These are phyloP conservation scores for Stenodema calcarata DNA, from an alignment of 2,888 invertebrate genomes.

Conservation along the genomic window DNA sequence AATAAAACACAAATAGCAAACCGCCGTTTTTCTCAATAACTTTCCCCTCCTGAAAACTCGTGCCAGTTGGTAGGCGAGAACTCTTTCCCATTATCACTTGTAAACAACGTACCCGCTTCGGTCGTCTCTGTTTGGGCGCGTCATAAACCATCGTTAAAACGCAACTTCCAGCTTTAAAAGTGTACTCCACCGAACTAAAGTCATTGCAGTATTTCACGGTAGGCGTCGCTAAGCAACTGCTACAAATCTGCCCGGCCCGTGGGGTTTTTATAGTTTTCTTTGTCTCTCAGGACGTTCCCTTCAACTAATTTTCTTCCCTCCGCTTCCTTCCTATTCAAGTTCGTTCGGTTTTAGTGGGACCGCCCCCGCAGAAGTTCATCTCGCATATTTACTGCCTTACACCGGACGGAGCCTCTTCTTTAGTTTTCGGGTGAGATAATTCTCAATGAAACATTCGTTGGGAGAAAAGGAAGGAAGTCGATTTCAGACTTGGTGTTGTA, in stretches of 20 bases:
- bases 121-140: background rate
- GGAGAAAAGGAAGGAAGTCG: background rate
- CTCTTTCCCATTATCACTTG: background rate
- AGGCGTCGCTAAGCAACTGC: constrained; percentile 2
- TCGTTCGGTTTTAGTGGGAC: background rate
- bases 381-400: background rate
- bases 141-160: constrained; percentile 10
- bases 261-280: constrained; percentile 5
- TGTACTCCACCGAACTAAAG: background rate
- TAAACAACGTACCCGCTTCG: background rate
- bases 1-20: too few species aligned
- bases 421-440: background rate
- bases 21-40: too few species aligned
- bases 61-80: background rate
- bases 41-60: background rate
- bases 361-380: background rate
- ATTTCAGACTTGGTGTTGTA: background rate
- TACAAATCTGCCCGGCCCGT: background rate
- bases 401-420: background rate
- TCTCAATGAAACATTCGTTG: background rate
- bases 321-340: background rate
- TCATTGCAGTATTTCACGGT: background rate
- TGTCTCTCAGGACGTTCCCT: background rate
- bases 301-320: background rate
- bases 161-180: constrained; percentile 4